phyloP scores from a whole-genome alignment of 1,140 invertebrate species.

The Euura lappo region DNA sequence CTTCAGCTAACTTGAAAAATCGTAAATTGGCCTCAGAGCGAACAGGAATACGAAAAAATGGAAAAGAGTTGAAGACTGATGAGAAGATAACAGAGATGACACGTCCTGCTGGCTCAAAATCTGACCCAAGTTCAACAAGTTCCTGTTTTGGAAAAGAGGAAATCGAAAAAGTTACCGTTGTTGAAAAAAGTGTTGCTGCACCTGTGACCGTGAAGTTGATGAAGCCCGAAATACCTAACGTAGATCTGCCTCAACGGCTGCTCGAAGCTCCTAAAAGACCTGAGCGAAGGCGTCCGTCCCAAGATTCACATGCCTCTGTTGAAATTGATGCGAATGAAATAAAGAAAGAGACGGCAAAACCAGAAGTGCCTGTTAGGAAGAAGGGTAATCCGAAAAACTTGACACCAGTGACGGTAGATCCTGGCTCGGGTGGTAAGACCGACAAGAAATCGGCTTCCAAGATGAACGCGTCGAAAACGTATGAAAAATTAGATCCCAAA shows the following conservation, averaged over 20 bases:
- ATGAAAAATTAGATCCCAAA: conserved; percentile 7
- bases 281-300: conserved; percentile 29
- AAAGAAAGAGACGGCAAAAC: conserved; percentile 8
- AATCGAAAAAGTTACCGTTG: conserved; percentile 31
- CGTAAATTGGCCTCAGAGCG: not conserved
- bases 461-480: not conserved
- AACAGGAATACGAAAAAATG: not conserved
- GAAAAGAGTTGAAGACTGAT: not conserved
- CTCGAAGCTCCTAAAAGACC: conserved; percentile 34
- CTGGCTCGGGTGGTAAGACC: not conserved
- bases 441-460: conserved; percentile 1
- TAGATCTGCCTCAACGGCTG: not conserved
- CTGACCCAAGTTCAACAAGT: not conserved
- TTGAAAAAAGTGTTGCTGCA: conserved; percentile 29
- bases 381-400: conserved; percentile 20
- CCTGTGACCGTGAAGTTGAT: conserved; percentile 11
- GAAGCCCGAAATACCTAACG: conserved; percentile 8
- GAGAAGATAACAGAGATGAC: not conserved
- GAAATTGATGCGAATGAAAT: conserved; percentile 6
- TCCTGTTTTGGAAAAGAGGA: not conserved
- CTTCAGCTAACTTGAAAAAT: not conserved
- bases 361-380: conserved; percentile 30
- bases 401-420: conserved; percentile 8
- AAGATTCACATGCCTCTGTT: conserved; percentile 17
- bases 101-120: not conserved